Base-by-base conservation (phyloP, 2,888 invertebrate genomes). In the Tetramorium bicarinatum region DNA sequence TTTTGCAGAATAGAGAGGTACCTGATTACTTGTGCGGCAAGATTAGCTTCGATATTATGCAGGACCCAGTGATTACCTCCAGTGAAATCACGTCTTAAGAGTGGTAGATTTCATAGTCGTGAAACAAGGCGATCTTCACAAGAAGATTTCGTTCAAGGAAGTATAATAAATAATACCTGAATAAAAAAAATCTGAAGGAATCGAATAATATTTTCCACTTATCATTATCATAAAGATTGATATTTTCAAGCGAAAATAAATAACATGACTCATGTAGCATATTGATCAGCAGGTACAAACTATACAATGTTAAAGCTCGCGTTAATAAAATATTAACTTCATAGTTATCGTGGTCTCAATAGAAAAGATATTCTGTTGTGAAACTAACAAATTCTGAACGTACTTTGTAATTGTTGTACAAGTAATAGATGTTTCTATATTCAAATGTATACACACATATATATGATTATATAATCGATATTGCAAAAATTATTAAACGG, bases 51-150 rank as follows among this genome's bases (percentile, higher is more conserved):
- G 99, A 99, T 95, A 98, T 99, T 83, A 96, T 99, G 92, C 97
- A 98, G 91, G 99, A 99, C 94, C 99, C 99, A 9, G 99, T 99
- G 34, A 99, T 99, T 90, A 99, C 99, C 0, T 99, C 99, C 0
- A 99, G 99, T 94, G 99, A 99, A 13, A 99, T 99, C 88, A 99
- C 99, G 0, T 99, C n/a, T n/a, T n/a, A n/a, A n/a, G n/a, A n/a
- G n/a, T n/a, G n/a, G n/a, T n/a, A n/a, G n/a, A n/a, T n/a, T n/a
- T n/a, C n/a, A n/a, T n/a, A n/a, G n/a, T n/a, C n/a, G n/a, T n/a
- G n/a, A n/a, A n/a, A n/a, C n/a, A n/a, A n/a, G n/a, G n/a, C n/a
- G n/a, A n/a, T n/a, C n/a, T n/a, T n/a, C n/a, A n/a, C n/a, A n/a
- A n/a, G n/a, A n/a, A n/a, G n/a, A n/a, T n/a, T n/a, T n/a, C n/a